Base-by-base conservation (phyloP, 2,797 vertebrate genomes). In the Parauchenoglanis punctatus region DNA sequence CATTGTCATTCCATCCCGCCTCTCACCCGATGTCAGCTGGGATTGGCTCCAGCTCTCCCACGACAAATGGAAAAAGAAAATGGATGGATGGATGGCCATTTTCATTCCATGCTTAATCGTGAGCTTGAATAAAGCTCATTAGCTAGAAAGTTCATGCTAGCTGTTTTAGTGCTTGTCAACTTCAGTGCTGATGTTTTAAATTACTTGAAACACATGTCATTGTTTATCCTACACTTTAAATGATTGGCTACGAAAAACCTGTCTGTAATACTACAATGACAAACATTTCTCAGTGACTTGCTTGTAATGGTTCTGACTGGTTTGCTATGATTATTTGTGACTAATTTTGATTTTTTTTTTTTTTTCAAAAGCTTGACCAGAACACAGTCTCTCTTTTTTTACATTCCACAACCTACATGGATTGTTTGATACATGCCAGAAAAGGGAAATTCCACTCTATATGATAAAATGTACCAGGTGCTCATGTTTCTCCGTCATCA, bases 401-500 rank as follows among this genome's bases (percentile, higher is more conserved):
- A 54, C 13, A 4, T 77, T 77, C 75, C 15, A 54, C 1, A 1
- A 49, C 25, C 4, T 1, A 40, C 20, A 54, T 40, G 77, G 77
- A 83, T 17, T 31, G 68, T 73, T 65, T 28, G 72, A 59, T 78
- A 80, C 54, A 46, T n/a, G 40, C 75, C 20, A 11, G 65, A 68
- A 7, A 85, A 78, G 49, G 35, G 77, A 85, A 84, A 87, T 84
- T 88, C 83, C 20, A 75, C 90, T 92, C 91, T 91, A 91, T 91
- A 87, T 91, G 90, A 90, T 87, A 88, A 88, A 88, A 90, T 67
- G 85, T 70, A 77, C 46, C 23, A 63, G 63, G 86, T 88, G 92
- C 87, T 85, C 89, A 87, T 82, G 92, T 93, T 91, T 92, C 89
- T 90, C 90, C 89, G 91, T 89, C 93, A 93, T 92, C 91, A 92